Evolutionary conservation across 2,888 invertebrate genomes (phyloP), one percentile per base, ranked within the genome.

Genomic region (Morpho helenor): DNA sequence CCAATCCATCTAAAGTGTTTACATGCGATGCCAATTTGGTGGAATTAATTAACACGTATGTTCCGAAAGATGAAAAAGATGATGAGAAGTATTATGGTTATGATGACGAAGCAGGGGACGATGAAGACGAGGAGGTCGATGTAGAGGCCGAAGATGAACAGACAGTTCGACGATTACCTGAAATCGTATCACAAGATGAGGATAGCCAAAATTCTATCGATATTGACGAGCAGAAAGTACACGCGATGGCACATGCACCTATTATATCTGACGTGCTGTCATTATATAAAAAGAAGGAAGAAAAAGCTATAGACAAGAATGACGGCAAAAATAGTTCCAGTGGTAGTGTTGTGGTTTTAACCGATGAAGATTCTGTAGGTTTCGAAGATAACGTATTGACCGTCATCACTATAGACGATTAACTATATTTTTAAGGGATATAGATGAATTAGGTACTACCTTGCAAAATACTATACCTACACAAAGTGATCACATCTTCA

Each of bases 241-340:
- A 80, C 47, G 66, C 75, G 48, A 77, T 80, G 72, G 79, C 76
- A 0, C 82, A 84, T 49, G 80, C 87, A 2, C 87, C 88, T 0
- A 82, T 89, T 3, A 89, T 89, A 69, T 90, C 88, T 0, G 87
- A 87, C 55, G 88, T 90, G 3, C 70, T 88, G 8, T 89, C 89
- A 0, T 73, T 88, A 0, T 87, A 77, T 61, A 76, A 82, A 59
- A 73, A 75, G 8, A 75, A 79, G 39, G 73, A 75, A 41, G 69
- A 63, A 2, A 63, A 60, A 7, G 40, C 43, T 23, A 43, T 61
- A 9, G 7, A 3, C 8, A 41, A 49, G 8, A 40, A 53, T 7
- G 51, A 52, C 7, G 44, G 44, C 52, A 49, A 62, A 60, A 57
- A 56, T 22, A 49, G 52, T 50, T 61, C 56, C 8, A 63, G 63